Base-by-base conservation (phyloP, 2,113 vertebrate species). In the Hippocampus zosterae region DNA sequence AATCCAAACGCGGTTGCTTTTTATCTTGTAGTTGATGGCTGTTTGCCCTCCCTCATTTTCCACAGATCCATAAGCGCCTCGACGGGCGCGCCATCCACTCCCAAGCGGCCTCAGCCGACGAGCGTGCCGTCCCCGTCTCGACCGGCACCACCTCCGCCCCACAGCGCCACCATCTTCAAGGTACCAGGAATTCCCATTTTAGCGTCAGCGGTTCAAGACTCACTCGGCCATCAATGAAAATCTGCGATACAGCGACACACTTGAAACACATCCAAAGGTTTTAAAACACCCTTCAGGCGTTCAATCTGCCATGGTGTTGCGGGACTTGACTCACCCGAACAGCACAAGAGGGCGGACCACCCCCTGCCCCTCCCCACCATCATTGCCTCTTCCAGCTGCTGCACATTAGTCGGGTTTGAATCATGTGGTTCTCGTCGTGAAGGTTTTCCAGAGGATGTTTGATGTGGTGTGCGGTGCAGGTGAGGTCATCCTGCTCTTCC, bases 401-500 rank as follows among this genome's bases (percentile, higher is more conserved):
- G 67, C 7, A 55, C 75, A 64, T 84, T 85, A 76, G 55, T 85
- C 75, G 71, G 61, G 76, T 88, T 81, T 82, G 79, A 1, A 19
- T 72, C 89, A 90, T 87, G 82, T 87, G 90, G 71, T 79, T 90
- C 80, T 84, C 56, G 85, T 91, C 88, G 52, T 40, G 18, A 81
- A 88, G 85, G 84, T 85, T 88, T 60, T 60, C 57, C 57, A 85
- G 83, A 73, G 79, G 71, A 72, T 78, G 85, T 88, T 88, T 90
- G 87, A 90, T 89, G 87, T 89, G 41, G 27, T 82, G 87, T 75
- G 62, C 82, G 71, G 90, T 85, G 87, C 87, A 91, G 88, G 82
- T 90, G 81, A 91, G 85, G 88, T 91, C 89, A 90, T 90, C 84
- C 76, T 85, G 81, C 83, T 91, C 89, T 89, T 89, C 82, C 76